Base-by-base conservation (phyloP, 2,113 vertebrate genomes). In the Dasyurus viverrinus region DNA sequence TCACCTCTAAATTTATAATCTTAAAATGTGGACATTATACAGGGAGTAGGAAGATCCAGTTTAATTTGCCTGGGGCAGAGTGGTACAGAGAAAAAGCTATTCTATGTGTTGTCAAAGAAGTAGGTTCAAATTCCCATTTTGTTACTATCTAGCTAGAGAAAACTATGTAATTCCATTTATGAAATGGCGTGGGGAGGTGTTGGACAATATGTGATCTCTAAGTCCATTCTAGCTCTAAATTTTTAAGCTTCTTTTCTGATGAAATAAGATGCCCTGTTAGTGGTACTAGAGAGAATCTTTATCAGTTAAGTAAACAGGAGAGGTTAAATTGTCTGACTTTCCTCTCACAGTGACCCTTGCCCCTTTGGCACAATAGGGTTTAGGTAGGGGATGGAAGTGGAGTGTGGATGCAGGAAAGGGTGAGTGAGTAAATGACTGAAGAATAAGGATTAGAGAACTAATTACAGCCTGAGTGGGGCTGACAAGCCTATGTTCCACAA, bases 261-360 rank as follows among this genome's bases (percentile, higher is more conserved):
- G 2, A 11, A 2, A 89, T 91, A 52, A 93, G 90, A 91, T 89
- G 91, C 91, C 42, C 53, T 92, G 93, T 76, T 60, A 54, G 90
- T 76, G 54, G 84, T 8, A 84, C 42, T 46, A 95, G 95, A 84
- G n/a, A 84, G 95, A 26, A 92, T 52, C 93, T 94, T 96, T 12
- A 55, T 97, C 60, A 68, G 97, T 97, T 98, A 96, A 96, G 96
- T 90, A 95, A 97, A 94, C 91, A 90, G 91, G 91, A 93, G 97
- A 98, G 98, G 98, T 98, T 98, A 98, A 97, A 97, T 97, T 94
- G 90, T 97, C 96, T 97, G 97, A 97, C 98, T 98, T 95, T 90
- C 91, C 94, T 91, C 53, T 90, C 46, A 25, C 89, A 94, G 90
- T 93, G 97, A 96, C 95, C 91, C 89, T 95, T 96, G 97, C 93